phyloP scores from a whole-genome alignment of 2,888 invertebrate species.

The Cheilosia urbana region DNA sequence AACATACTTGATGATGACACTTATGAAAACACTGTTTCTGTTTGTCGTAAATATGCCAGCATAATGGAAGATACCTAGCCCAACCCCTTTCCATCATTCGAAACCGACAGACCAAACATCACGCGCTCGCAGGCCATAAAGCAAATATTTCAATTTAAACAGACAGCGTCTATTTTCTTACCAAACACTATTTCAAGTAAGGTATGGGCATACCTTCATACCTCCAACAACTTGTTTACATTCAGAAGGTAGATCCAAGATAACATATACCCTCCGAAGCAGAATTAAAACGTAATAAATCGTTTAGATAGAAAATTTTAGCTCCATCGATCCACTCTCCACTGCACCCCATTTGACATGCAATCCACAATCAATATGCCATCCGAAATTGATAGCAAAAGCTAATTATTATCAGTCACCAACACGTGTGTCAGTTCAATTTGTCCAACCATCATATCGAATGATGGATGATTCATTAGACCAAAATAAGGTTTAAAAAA shows the following conservation, averaged over 20 bases:
- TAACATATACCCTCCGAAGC: constrained; percentile 35
- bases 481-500: constrained; percentile 10
- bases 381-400: neutral
- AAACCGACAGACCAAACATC: too few species aligned
- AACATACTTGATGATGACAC: too few species aligned
- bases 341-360: constrained; percentile 10
- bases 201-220: too few species aligned
- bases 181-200: neutral
- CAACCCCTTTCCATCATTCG: neutral
- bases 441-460: neutral
- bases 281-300: constrained; percentile 50
- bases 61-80: too few species aligned
- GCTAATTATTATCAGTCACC: constrained; percentile 21
- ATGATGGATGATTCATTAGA: constrained; percentile 23
- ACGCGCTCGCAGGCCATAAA: too few species aligned
- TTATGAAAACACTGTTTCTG: too few species aligned
- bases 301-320: constrained; percentile 48
- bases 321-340: constrained; percentile 22
- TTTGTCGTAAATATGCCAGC: too few species aligned
- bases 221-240: constrained; percentile 33
- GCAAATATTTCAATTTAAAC: neutral
- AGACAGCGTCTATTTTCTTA: neutral
- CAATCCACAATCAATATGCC: constrained; percentile 20
- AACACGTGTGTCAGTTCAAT: constrained; percentile 18
- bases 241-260: constrained; percentile 19